Base-by-base conservation (phyloP, 2,888 invertebrate genomes). In the Smittia aterrima region DNA sequence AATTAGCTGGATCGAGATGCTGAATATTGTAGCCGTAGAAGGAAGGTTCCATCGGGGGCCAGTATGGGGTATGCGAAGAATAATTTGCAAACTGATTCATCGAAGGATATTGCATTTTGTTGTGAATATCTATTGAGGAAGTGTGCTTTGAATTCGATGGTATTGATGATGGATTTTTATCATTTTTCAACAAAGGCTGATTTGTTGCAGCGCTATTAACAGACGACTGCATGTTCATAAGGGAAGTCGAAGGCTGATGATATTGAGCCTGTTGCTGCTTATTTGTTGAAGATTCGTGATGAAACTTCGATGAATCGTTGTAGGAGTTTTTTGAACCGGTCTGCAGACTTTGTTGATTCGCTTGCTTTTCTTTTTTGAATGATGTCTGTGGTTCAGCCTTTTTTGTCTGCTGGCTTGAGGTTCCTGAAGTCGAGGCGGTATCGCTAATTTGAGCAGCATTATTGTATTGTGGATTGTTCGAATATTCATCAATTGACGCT, bases 21-120 rank as follows among this genome's bases (percentile, higher is more conserved):
- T 87, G 80, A 18, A 54, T 62, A 78, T 88, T 87, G 77, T 88
- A 88, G 0, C 86, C 83, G 76, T 85, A 83, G 74, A 87, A 86
- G 76, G 85, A 85, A 70, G 84, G 84, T 77, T 90, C 89, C 79
- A 88, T 85, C 79, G 89, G 87, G 79, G 89, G 88, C 85, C 89
- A 89, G 78, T 89, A 89, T 66, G 88, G 74, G 24, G 6, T 41
- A 53, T 41, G 79, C 4, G 78, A 85, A 78, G 88, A 88, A 78
- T 89, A 90, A 78, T 89, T 90, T 1, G 89, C 88, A 70, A 89
- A 85, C 77, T 89, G 88, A 81, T 89, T 89, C 81, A 86, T 85
- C 0, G 75, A 74, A 1, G 87, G 81, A 77, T 88, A 89, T 77
- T 89, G 89, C 0, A 86, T 84, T 80, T 87, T 87, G 77, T 85